phyloP scores from a whole-genome alignment of 2,888 invertebrate species.

The Hedya salicella region DNA sequence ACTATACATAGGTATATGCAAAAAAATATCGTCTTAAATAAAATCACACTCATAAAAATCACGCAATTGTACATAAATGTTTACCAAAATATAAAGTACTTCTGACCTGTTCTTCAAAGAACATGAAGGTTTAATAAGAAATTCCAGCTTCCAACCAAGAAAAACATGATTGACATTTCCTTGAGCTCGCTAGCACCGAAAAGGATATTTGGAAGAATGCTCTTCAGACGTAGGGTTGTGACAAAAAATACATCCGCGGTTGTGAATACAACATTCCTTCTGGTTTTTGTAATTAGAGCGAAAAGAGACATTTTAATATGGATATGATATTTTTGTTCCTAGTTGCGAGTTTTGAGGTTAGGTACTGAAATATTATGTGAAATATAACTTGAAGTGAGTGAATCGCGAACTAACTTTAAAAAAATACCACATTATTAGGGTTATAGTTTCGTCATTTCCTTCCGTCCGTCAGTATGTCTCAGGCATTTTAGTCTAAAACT shows the following conservation, averaged over 20 bases:
- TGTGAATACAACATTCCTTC: neutral
- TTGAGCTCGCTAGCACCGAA: conserved; percentile 28
- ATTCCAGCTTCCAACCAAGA: conserved; percentile 36
- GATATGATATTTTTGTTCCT: too few species aligned
- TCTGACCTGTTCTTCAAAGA: conserved; percentile 24
- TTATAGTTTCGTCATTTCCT: too few species aligned
- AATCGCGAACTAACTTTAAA: too few species aligned
- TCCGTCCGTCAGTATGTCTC: too few species aligned
- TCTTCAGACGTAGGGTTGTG: conserved; percentile 20
- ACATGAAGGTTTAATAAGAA: conserved; percentile 35
- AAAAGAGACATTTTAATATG: neutral
- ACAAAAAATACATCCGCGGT: neutral
- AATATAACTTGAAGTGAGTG: too few species aligned
- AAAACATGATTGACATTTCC: conserved; percentile 43
- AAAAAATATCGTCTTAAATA: neutral
- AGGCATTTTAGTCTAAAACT: too few species aligned
- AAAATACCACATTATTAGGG: too few species aligned
- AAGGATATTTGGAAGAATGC: conserved; percentile 39
- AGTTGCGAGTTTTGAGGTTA: too few species aligned
- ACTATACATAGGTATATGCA: too few species aligned
- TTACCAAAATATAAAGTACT: conserved; percentile 13
- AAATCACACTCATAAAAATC: neutral
- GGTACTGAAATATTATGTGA: too few species aligned
- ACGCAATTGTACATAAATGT: neutral
- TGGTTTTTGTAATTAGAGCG: neutral